Conservation (phyloP, 2,888 invertebrate species). For the Metalampra italica region DNA sequence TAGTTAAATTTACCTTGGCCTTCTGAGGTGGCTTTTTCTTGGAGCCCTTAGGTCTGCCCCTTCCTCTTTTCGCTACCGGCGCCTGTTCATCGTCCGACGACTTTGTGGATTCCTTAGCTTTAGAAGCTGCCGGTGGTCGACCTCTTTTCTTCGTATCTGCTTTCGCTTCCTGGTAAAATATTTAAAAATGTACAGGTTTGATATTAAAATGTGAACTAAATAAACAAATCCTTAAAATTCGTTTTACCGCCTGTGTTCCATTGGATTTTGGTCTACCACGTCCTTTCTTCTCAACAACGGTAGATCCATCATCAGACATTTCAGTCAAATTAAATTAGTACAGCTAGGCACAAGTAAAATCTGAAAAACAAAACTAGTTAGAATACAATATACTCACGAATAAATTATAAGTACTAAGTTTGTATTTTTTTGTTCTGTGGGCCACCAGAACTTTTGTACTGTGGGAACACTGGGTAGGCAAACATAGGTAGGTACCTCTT, state of each 20-base stretch:
- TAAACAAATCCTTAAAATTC: conserved; percentile 1
- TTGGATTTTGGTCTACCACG: conserved; percentile 73
- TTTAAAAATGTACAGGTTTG: no score
- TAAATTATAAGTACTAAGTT: not conserved
- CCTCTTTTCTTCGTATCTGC: conserved; percentile 70
- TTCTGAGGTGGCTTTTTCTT: conserved; percentile 72
- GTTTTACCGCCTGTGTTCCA: conserved; percentile 65
- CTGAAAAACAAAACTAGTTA: conserved; percentile 34
- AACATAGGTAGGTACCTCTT: not conserved
- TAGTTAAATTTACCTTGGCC: conserved; percentile 50
- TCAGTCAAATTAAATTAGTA: conserved; percentile 30
- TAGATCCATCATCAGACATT: conserved; percentile 77
- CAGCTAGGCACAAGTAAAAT: conserved; percentile 31
- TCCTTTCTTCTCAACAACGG: conserved; percentile 74
- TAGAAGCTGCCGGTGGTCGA: conserved; percentile 58
- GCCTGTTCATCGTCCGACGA: conserved; percentile 75
- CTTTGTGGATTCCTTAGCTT: conserved; percentile 73
- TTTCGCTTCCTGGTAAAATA: conserved; percentile 59
- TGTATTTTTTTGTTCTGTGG: not conserved
- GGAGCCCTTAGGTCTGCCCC: conserved; percentile 76
- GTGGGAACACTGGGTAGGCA: conserved; percentile 2
- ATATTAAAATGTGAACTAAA: no score
- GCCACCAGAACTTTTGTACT: not conserved
- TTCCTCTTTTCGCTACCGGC: conserved; percentile 73
- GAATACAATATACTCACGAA: no score